Evolutionary conservation across 1,140 invertebrate genomes (phyloP).

Genomic region (Achatina immaculata): DNA sequence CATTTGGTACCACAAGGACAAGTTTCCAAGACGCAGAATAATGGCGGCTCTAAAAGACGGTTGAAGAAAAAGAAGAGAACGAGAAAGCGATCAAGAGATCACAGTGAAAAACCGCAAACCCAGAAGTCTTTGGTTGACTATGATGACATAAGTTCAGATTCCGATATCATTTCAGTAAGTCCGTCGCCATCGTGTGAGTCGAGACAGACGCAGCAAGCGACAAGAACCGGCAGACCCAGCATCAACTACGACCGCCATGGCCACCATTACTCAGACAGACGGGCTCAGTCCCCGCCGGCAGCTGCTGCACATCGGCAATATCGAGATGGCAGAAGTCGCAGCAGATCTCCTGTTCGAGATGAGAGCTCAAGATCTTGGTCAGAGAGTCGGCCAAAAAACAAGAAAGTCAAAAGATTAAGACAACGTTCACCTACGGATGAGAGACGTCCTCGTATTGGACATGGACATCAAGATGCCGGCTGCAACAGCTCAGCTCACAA

Average conservation of each 20-base stretch:
- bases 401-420: slow-evolving; percentile 51
- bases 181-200: neutral
- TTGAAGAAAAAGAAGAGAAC: slow-evolving; percentile 47
- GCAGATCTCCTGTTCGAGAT: slow-evolving; percentile 53
- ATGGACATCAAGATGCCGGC: neutral
- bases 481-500: neutral
- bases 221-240: neutral
- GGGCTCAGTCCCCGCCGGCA: slow-evolving; percentile 55
- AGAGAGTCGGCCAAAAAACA: slow-evolving; percentile 40
- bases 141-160: slow-evolving; percentile 66
- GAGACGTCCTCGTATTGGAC: neutral
- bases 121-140: slow-evolving; percentile 63
- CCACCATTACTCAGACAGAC: slow-evolving; percentile 28
- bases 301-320: slow-evolving; percentile 57
- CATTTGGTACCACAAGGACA: slow-evolving; percentile 53
- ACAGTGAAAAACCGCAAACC: slow-evolving; percentile 49
- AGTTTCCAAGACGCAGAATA: slow-evolving; percentile 24
- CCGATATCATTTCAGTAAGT: slow-evolving; percentile 26
- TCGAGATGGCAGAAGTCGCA: slow-evolving; percentile 54
- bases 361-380: slow-evolving; percentile 48
- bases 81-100: slow-evolving; percentile 52
- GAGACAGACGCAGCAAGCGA: slow-evolving; percentile 9
- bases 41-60: slow-evolving; percentile 40
- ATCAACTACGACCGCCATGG: slow-evolving; percentile 1
- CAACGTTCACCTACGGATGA: slow-evolving; percentile 47